phyloP scores from a whole-genome alignment of 2,797 vertebrate genomes.

The Thripadectes ignobilis region DNA sequence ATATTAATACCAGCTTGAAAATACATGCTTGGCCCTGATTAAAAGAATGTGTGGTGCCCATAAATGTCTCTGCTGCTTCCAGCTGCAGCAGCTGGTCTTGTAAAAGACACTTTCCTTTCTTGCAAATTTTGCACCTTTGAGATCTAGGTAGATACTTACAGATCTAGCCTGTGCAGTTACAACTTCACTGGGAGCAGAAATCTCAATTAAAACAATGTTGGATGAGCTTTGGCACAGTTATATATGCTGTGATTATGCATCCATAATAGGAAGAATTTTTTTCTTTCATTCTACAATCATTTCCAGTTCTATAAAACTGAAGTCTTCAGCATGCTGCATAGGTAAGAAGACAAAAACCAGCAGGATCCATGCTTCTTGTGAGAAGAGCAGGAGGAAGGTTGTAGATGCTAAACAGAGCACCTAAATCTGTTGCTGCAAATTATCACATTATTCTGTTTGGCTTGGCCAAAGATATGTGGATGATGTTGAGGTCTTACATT shows the following conservation, averaged over 20 bases:
- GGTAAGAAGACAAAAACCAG: background rate
- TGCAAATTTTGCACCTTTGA: background rate
- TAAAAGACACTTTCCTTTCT: background rate
- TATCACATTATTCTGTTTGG: background rate
- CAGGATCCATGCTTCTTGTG: background rate
- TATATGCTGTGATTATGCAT: background rate
- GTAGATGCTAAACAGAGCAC: background rate
- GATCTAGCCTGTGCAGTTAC: background rate
- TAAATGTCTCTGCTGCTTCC: background rate
- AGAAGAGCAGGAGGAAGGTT: background rate
- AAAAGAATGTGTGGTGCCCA: background rate
- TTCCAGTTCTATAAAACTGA: background rate
- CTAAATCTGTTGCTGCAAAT: background rate
- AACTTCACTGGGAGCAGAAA: background rate
- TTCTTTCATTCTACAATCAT: background rate
- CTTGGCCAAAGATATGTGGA: background rate
- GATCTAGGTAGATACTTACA: background rate
- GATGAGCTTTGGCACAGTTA: background rate
- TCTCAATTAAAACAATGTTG: background rate
- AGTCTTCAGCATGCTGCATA: background rate
- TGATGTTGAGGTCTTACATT: background rate
- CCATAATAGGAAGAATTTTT: background rate
- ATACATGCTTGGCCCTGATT: background rate
- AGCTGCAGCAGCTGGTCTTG: background rate
- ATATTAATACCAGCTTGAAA: background rate